A percentile compares a stretch with the other conserved stretches of the same genome.
Evolutionary conservation across 1,140 invertebrate genomes (phyloP).

Genomic region (Drosophila saltans): DNA sequence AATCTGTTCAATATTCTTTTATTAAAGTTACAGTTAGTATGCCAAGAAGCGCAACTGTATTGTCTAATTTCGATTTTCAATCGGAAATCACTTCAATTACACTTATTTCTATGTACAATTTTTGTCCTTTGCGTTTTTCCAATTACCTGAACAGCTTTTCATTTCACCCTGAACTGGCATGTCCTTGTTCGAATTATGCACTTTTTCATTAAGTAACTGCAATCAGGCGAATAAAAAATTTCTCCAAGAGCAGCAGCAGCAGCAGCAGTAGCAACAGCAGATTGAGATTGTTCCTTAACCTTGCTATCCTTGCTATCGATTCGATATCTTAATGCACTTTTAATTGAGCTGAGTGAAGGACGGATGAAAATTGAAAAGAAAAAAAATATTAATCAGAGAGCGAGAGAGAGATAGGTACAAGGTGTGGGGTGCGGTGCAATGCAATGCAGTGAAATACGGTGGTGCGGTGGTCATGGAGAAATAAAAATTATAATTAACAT

Average conservation of each 20-base stretch:
- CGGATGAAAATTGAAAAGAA: slow-evolving; percentile 28
- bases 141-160: not conserved
- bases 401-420: too few species aligned
- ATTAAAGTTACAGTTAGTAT: not conserved
- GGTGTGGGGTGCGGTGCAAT: not conserved
- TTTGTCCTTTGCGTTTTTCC: slow-evolving; percentile 4
- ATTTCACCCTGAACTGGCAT: slow-evolving; percentile 33
- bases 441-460: not conserved
- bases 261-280: slow-evolving; percentile 41
- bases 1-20: not conserved
- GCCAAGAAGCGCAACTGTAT: too few species aligned
- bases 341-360: slow-evolving; percentile 62
- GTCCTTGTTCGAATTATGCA: slow-evolving; percentile 60
- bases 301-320: slow-evolving; percentile 42
- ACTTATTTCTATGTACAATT: slow-evolving; percentile 7
- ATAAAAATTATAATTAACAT: slow-evolving; percentile 73
- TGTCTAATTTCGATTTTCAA: not conserved
- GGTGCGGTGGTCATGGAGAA: not conserved
- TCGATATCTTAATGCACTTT: slow-evolving; percentile 70
- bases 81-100: not conserved
- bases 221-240: slow-evolving; percentile 69
- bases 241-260: slow-evolving; percentile 35
- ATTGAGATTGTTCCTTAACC: slow-evolving; percentile 60
- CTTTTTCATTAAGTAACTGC: slow-evolving; percentile 78
- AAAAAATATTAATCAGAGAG: slow-evolving; percentile 57